Conservation (phyloP, 92 coral and sea anemone species). For the Montipora capitata region DNA sequence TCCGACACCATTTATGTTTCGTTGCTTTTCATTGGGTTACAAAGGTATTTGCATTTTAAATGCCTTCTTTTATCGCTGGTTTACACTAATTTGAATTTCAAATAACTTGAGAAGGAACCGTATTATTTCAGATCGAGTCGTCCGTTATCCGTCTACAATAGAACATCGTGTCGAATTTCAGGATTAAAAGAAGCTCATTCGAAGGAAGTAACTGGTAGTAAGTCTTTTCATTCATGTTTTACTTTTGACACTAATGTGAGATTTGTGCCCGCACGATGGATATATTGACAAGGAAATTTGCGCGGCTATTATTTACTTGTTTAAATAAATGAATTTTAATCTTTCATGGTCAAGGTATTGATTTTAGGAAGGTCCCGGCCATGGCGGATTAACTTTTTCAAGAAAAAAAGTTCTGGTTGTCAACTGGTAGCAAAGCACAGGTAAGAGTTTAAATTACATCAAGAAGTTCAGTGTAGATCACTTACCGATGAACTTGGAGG, state of each 20-base stretch:
- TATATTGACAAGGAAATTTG: constrained; percentile 15
- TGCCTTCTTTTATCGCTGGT: neutral
- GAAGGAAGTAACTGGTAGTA: neutral
- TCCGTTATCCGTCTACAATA: neutral
- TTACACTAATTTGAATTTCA: constrained; percentile 36
- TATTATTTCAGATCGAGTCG: neutral
- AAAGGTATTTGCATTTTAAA: constrained; percentile 47
- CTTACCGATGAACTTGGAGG: neutral
- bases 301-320: constrained; percentile 22
- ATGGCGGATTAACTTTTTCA: neutral
- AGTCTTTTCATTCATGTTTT: neutral
- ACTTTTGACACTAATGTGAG: constrained; percentile 10
- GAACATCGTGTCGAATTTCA: neutral
- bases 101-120: constrained; percentile 7
- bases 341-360: neutral
- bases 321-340: constrained; percentile 23
- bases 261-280: constrained; percentile 24
- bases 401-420: neutral
- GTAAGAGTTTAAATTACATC: neutral
- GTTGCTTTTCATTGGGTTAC: constrained; percentile 21
- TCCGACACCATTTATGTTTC: constrained; percentile 10
- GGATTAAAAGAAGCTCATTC: neutral
- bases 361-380: no score
- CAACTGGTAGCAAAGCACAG: constrained; percentile 21
- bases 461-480: neutral